Base-by-base conservation (phyloP, 2,888 invertebrate species). In the Tipula lateralis region DNA sequence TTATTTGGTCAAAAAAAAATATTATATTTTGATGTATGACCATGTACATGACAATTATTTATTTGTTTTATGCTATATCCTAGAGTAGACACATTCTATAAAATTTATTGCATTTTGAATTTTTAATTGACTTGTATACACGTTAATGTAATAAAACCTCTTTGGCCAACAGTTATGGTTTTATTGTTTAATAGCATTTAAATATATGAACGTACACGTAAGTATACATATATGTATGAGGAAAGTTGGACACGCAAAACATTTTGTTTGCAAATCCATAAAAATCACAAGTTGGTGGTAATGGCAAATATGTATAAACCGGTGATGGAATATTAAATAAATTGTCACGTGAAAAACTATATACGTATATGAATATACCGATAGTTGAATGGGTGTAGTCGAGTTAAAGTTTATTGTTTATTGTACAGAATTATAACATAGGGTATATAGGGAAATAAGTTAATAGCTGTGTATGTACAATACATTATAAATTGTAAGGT, bases 231-330 rank as follows among this genome's bases (percentile, higher is more conserved):
- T 4, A 7, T 36, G 36, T 36, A 2, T 9, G 16, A n/a, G 13
- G n/a, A n/a, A 36, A 16, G 5, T 44, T 16, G n/a, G 24, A 66
- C 66, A 66, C 24, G 66, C 66, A 66, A 66, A 66, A 66, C 66
- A 66, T 66, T 66, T 66, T 66, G 66, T 66, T 66, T 66, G 19
- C 66, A 66, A 66, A 66, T 9, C 66, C 66, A 66, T 66, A 50
- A 66, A 66, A 66, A 66, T 66, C 3, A 6, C 24, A 66, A 66
- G 19, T 24, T 24, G 19, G 3, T 66, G 66, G 66, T 66, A 66
- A 66, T 24, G 66, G 24, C 7, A 6, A 9, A 36, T 36, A 44
- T 44, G 44, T 16, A 44, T 44, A 66, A 66, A 24, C 0, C 66
- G 0, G 19, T 24, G 9, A 12, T 66, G 24, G 19, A 66, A 66